A percentile compares a stretch with the other conserved stretches of the same genome.
phyloP scores from a whole-genome alignment of 2,113 vertebrate genomes.

The Sorex araneus region DNA sequence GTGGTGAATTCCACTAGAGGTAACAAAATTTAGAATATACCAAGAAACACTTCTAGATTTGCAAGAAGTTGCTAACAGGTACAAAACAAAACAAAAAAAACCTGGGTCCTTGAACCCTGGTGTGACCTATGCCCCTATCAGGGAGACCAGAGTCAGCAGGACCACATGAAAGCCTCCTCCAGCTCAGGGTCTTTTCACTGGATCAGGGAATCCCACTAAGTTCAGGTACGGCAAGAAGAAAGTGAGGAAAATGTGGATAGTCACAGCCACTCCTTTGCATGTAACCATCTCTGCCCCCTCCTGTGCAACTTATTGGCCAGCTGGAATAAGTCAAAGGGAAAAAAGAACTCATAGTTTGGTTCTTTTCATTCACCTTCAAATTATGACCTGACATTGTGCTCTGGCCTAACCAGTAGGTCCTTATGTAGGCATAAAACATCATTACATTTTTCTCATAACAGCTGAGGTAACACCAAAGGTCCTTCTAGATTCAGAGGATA shows the following conservation, averaged over 20 bases:
- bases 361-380: conserved; percentile 7
- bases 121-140: background rate
- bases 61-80: background rate
- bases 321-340: background rate
- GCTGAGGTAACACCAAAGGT: background rate
- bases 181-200: background rate
- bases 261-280: background rate
- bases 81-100: background rate
- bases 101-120: background rate
- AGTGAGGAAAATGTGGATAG: background rate
- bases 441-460: background rate
- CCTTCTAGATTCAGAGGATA: background rate
- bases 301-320: background rate
- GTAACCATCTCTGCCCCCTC: background rate
- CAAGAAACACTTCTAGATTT: background rate
- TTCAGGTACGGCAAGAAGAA: background rate
- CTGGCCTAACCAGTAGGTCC: background rate
- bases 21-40: background rate
- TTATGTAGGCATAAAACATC: background rate
- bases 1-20: conserved; percentile 17
- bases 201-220: background rate
- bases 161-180: background rate
- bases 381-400: conserved; percentile 9
- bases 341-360: background rate
- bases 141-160: background rate